Base-by-base conservation (phyloP, 2,888 invertebrate genomes). In the Leptothorax acervorum region DNA sequence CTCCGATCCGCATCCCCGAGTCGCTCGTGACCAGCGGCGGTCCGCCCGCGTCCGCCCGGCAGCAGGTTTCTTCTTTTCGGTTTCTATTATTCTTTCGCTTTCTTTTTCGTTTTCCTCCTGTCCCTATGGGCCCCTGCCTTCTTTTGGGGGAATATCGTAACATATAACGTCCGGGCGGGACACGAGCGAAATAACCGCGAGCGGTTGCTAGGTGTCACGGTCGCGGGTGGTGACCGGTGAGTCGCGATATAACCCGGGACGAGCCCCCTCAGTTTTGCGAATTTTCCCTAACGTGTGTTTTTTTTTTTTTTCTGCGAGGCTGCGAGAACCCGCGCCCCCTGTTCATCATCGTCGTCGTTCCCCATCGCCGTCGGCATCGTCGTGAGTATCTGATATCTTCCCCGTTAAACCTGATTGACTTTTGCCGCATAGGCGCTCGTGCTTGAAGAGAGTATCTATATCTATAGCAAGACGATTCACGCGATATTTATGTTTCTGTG, bases 381-480 rank as follows among this genome's bases (percentile, higher is more conserved):
- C 62, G 65, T 89, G 87, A 89, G 88, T 89, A 89, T 85, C 74
- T 70, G 89, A 89, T 89, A 89, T 85, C 57, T 9, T 48, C 53
- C 4, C 12, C 11, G 42, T 31, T 6, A 5, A 62, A 31, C 55
- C 55, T 60, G 35, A 8, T 53, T 53, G 53, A 66, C 63, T 45
- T 55, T 55, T 79, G 66, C 70, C 66, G 78, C 84, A 70, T 68
- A 66, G 82, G 83, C 78, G 86, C 73, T 89, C 85, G 87, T 87
- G 63, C 0, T 35, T 4, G 35, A 35, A 35, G 35, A 6, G 6
- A 6, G 35, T 35, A 35, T 35, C 68, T 23, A 15, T 55, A 3
- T 35, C 68, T 15, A 15, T 55, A 3, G 18, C 51, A 1, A 53
- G 39, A 42, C 11, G 35, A 66, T 57, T 53, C 70, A 8, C 6